phyloP scores from a whole-genome alignment of 2,113 vertebrate species.

The Dipodomys merriami region DNA sequence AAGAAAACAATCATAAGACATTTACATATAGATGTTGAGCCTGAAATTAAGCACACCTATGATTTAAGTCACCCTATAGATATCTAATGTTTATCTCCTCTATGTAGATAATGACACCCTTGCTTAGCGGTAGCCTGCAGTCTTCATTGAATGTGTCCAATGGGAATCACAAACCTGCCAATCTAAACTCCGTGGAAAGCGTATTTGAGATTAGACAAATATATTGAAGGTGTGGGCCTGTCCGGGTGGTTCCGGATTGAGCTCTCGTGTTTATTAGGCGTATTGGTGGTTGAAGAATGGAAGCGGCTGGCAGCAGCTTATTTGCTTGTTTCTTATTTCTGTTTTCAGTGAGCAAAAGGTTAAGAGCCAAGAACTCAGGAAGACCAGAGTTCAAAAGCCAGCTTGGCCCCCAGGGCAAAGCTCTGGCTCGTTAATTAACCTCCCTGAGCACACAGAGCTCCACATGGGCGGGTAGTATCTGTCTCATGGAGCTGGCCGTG shows the following conservation, averaged over 20 bases:
- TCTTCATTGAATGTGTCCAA: neutral
- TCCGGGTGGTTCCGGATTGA: no score
- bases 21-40: neutral
- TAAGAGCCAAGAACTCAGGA: constrained; percentile 2
- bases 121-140: constrained; percentile 2
- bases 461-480: neutral
- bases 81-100: neutral
- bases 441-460: neutral
- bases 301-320: neutral
- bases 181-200: neutral
- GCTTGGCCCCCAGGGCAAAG: neutral
- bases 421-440: constrained; percentile 19
- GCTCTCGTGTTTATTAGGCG: neutral
- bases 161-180: neutral
- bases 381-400: constrained; percentile 16
- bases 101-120: neutral
- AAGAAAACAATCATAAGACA: constrained; percentile 33
- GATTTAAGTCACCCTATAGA: constrained; percentile 35
- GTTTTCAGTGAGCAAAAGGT: constrained; percentile 4
- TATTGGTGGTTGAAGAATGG: neutral
- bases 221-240: no score
- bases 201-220: neutral
- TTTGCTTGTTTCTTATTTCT: constrained; percentile 5
- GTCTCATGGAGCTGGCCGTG: neutral
- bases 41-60: neutral